Evolutionary conservation across 1,140 invertebrate species (phyloP).

Genomic region (Hyles euphorbiae): DNA sequence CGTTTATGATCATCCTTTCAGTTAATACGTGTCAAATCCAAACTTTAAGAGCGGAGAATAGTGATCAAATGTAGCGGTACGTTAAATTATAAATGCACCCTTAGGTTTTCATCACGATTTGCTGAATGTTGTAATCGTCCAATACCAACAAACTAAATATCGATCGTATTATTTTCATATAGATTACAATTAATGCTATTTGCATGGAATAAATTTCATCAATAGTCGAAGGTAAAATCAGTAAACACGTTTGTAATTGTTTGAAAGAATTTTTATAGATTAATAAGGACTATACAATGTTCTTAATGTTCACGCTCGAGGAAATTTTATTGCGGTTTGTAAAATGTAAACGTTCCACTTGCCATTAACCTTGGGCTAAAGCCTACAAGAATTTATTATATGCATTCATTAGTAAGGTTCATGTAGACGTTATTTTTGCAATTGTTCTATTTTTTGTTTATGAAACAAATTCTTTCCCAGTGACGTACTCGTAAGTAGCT

Average conservation of each 20-base stretch:
- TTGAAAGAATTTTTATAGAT: constrained; percentile 7
- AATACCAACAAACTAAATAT: neutral
- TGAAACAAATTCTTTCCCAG: too few species aligned
- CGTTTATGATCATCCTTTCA: too few species aligned
- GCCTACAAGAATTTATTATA: too few species aligned
- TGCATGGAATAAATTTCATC: neutral
- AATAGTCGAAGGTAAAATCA: neutral
- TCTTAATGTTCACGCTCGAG: constrained; percentile 13
- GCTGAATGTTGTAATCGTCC: too few species aligned
- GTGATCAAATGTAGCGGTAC: too few species aligned
- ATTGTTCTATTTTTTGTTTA: neutral
- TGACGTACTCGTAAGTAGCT: too few species aligned
- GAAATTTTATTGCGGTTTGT: constrained; percentile 15
- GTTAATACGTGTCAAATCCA: too few species aligned
- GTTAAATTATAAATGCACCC: too few species aligned
- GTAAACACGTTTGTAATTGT: neutral
- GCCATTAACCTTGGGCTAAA: constrained; percentile 4
- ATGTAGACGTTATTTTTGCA: constrained; percentile 5
- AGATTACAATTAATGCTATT: neutral
- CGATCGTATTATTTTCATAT: neutral
- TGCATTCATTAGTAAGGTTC: too few species aligned
- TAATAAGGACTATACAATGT: constrained; percentile 8
- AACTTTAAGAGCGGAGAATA: too few species aligned
- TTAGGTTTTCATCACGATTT: too few species aligned
- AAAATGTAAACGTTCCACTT: constrained; percentile 16